Conservation (phyloP, 2,888 invertebrate genomes). For the Quadroppia sp. region DNA sequence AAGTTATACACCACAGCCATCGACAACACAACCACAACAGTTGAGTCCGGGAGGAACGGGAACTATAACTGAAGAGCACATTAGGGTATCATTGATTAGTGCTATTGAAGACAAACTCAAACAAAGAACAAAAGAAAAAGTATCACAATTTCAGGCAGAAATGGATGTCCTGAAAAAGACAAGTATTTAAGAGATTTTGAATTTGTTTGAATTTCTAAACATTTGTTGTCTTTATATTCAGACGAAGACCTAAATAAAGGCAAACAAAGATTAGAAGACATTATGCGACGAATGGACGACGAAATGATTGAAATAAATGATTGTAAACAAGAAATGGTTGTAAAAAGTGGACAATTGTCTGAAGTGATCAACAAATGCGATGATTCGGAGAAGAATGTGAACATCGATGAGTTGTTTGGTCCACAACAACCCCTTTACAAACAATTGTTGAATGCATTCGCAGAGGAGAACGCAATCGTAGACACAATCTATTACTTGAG, state of each 20-base stretch:
- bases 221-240: conserved; percentile 17
- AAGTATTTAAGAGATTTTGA: conserved; percentile 50
- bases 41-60: conserved; percentile 55
- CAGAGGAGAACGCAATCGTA: conserved; percentile 95
- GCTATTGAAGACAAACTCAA: conserved; percentile 93
- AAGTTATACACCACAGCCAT: conserved; percentile 43
- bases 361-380: conserved; percentile 71
- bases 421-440: conserved; percentile 93
- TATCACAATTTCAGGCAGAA: conserved; percentile 81
- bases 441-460: conserved; percentile 91
- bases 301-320: conserved; percentile 51
- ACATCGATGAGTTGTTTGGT: conserved; percentile 93
- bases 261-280: conserved; percentile 71
- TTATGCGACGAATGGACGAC: conserved; percentile 64
- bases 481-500: conserved; percentile 98
- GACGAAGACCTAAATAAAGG: conserved; percentile 76
- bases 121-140: conserved; percentile 78
- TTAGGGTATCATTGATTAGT: conserved; percentile 84
- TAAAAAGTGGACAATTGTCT: conserved; percentile 80
- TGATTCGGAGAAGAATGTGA: conserved; percentile 66
- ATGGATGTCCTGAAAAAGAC: conserved; percentile 80
- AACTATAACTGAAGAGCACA: conserved; percentile 92
- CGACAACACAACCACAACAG: conserved; percentile 41
- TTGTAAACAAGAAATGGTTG: conserved; percentile 59
- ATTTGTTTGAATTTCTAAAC: neutral